Conservation (phyloP, 2,113 vertebrate species). For the Pitta sordida region DNA sequence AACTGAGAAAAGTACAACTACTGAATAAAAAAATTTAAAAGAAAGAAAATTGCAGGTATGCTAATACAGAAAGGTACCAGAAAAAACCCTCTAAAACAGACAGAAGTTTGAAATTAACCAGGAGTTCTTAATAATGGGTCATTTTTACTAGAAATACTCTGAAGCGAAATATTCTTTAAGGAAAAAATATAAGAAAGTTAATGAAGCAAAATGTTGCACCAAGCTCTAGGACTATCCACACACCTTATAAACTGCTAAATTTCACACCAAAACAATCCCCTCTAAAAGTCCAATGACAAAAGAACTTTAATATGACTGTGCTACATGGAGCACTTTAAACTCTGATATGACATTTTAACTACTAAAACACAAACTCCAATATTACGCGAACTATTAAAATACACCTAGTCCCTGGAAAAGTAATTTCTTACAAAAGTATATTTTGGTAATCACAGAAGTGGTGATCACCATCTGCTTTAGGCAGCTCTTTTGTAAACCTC, state of each 20-base stretch:
- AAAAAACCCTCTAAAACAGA: not conserved
- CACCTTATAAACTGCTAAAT: not conserved
- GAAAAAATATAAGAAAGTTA: not conserved
- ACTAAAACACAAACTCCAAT: not conserved
- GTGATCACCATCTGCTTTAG: constrained; percentile 71
- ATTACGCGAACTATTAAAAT: not conserved
- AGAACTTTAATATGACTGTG: not conserved
- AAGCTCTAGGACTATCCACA: not conserved
- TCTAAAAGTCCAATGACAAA: not conserved
- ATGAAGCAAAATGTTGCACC: not conserved
- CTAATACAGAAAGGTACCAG: not conserved
- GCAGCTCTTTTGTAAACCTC: constrained; percentile 69
- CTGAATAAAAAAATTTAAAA: not conserved
- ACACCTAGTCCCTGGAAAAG: constrained; percentile 42
- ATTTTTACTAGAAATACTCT: not conserved
- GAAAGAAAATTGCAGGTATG: not conserved
- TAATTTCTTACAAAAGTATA: constrained; percentile 47
- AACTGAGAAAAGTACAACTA: not conserved
- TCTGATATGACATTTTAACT: not conserved
- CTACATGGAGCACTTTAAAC: not conserved
- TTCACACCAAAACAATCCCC: not conserved
- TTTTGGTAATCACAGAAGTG: constrained; percentile 57
- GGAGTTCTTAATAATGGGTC: not conserved
- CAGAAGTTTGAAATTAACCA: not conserved
- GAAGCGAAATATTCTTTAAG: not conserved